Evolutionary conservation across 1,140 invertebrate genomes (phyloP).

Genomic region (Scaptomyza hsui): DNA sequence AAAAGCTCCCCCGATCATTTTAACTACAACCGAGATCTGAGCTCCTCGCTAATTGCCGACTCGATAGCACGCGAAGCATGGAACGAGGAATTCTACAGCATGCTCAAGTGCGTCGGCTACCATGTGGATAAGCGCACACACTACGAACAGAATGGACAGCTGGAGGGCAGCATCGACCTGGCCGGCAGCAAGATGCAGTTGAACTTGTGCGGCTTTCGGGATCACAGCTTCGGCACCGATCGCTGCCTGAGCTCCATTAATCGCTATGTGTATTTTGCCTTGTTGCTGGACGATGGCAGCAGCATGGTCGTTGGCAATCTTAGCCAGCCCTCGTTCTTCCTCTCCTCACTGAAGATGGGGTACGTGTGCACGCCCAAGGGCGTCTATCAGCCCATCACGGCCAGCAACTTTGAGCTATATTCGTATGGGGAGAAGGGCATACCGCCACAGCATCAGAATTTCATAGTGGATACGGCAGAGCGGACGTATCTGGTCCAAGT

Average conservation of each 20-base stretch:
- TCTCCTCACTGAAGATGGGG: conserved; percentile 77
- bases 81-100: conserved; percentile 72
- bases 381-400: conserved; percentile 66
- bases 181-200: background rate
- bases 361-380: conserved; percentile 63
- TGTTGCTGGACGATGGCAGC: conserved; percentile 75
- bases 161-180: conserved; percentile 45
- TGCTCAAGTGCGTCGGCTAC: conserved; percentile 58
- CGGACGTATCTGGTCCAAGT: conserved; percentile 71
- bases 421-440: conserved; percentile 75
- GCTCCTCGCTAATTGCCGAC: conserved; percentile 71
- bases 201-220: conserved; percentile 58
- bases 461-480: conserved; percentile 65
- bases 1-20: conserved; percentile 59
- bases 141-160: conserved; percentile 68
- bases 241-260: conserved; percentile 79
- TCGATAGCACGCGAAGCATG: conserved; percentile 77
- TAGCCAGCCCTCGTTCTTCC: conserved; percentile 76
- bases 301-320: conserved; percentile 78
- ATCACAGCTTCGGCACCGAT: conserved; percentile 79
- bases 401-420: conserved; percentile 76
- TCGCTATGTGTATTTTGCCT: conserved; percentile 77
- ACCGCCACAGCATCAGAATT: conserved; percentile 76
- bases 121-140: conserved; percentile 71
- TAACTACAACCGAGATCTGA: conserved; percentile 73